Evolutionary conservation across 2,113 vertebrate species (phyloP).

Genomic region (Cynopterus brachyotis): DNA sequence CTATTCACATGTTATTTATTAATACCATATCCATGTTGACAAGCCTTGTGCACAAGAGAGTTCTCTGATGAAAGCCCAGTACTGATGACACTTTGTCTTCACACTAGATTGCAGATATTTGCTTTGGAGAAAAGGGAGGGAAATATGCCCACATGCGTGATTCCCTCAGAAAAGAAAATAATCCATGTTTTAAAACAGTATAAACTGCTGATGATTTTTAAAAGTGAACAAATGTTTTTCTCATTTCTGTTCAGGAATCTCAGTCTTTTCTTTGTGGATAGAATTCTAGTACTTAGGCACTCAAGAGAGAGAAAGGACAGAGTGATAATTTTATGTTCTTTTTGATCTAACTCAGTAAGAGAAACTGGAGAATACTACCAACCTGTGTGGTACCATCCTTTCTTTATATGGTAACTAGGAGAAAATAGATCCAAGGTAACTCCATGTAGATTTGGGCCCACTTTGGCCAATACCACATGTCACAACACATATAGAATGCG

Average conservation of each 20-base stretch:
- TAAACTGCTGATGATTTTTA: neutral
- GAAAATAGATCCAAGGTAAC: neutral
- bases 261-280: neutral
- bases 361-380: neutral
- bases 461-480: neutral
- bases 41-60: neutral
- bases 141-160: neutral
- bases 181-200: neutral
- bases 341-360: neutral
- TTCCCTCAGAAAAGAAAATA: neutral
- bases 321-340: neutral
- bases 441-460: neutral
- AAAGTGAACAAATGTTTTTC: neutral
- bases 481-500: neutral
- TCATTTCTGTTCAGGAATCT: neutral
- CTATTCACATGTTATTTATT: neutral
- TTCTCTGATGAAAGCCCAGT: neutral
- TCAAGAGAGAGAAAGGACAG: neutral
- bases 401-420: neutral
- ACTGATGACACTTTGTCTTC: neutral
- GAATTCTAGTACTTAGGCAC: neutral
- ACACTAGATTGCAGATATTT: neutral
- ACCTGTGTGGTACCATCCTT: neutral
- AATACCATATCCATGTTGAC: neutral
- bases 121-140: neutral